Percentiles rank a stretch among this genome's conserved stretches.
These are phyloP conservation scores for Fulica atra DNA, from an alignment of 2,113 vertebrate genomes.

Conservation along the genomic window DNA sequence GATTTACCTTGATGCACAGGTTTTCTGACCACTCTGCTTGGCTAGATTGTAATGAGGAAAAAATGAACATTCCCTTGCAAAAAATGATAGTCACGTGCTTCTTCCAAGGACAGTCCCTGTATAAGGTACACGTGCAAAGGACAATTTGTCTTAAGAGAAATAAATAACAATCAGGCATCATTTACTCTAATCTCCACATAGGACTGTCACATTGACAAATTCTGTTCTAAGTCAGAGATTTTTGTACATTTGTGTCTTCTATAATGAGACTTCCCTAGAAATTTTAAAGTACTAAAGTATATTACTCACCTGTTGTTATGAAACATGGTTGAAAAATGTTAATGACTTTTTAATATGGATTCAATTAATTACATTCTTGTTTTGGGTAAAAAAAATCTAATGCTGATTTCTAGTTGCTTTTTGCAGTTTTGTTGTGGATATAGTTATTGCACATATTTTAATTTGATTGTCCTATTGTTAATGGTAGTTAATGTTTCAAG, in stretches of 20 bases:
- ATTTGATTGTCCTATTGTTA: background rate
- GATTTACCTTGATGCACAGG: background rate
- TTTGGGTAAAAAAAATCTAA: background rate
- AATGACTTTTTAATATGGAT: background rate
- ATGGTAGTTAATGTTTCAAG: background rate
- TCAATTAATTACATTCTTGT: background rate
- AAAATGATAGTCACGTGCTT: background rate
- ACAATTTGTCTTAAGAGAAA: background rate
- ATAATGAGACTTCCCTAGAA: background rate
- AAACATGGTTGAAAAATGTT: background rate
- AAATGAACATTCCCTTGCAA: background rate
- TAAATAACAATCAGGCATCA: background rate
- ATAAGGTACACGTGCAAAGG: background rate
- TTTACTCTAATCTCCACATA: background rate
- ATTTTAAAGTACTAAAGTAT: background rate
- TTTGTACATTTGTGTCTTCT: background rate
- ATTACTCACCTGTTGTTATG: background rate
- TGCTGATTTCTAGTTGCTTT: background rate
- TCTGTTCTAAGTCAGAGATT: background rate
- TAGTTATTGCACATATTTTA: background rate
- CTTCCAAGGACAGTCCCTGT: background rate
- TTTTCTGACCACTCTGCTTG: background rate
- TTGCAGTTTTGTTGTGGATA: background rate
- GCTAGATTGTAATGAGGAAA: background rate
- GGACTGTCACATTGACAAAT: background rate